A percentile compares a stretch with the other conserved stretches of the same genome.
Conservation (phyloP, 1,140 invertebrate genomes). For the Dendrolimus punctatus region DNA sequence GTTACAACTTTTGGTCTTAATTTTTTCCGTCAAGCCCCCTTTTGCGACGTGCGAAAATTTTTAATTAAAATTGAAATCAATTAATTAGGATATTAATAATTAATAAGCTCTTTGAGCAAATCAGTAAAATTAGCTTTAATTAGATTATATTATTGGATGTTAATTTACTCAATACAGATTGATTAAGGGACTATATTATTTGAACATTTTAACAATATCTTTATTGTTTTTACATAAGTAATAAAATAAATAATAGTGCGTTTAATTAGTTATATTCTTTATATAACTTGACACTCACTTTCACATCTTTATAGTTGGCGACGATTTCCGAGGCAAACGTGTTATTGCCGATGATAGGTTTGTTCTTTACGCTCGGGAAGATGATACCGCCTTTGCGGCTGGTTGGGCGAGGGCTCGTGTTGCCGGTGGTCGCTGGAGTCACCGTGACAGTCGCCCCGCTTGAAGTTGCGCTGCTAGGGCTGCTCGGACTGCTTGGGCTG, state of each 20-base stretch:
- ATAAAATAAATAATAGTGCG: conserved; percentile 20
- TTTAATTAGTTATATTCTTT: conserved; percentile 27
- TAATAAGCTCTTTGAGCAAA: too few species aligned
- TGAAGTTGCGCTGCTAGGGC: conserved; percentile 27
- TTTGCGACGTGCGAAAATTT: too few species aligned
- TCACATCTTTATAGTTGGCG: conserved; percentile 83
- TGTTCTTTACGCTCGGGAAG: conserved; percentile 92
- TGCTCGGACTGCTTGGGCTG: conserved; percentile 51
- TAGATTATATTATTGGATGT: too few species aligned
- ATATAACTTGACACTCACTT: conserved; percentile 75
- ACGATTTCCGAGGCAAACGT: conserved; percentile 84
- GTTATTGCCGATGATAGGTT: conserved; percentile 86
- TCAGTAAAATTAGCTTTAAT: too few species aligned
- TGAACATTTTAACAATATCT: conserved; percentile 18
- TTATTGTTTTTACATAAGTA: conserved; percentile 22
- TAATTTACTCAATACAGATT: too few species aligned
- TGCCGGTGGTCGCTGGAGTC: conserved; percentile 22
- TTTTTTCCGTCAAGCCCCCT: too few species aligned
- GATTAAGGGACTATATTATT: conserved; percentile 13
- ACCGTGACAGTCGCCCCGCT: conserved; percentile 16
- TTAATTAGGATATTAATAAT: too few species aligned
- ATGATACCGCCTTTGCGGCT: conserved; percentile 85
- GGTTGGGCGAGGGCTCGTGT: conserved; percentile 46
- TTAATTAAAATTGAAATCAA: too few species aligned
- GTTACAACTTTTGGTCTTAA: too few species aligned